Base-by-base conservation (phyloP, 2,113 vertebrate genomes). In the Tursiops truncatus region DNA sequence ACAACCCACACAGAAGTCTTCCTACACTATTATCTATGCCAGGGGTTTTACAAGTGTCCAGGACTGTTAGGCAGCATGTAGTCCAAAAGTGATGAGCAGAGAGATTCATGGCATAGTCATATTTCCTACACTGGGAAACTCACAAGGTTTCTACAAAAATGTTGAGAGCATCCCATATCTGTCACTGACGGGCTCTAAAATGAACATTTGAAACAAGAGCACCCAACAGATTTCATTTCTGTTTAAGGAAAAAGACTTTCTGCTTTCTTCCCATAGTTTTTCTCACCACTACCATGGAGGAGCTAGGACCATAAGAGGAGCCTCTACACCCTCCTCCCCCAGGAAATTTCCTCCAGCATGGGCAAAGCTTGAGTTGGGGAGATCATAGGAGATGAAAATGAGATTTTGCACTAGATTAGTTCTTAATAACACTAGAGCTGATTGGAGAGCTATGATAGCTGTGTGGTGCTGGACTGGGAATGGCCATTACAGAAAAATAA, bases 361-460 rank as follows among this genome's bases (percentile, higher is more conserved):
- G 23, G 14, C 15, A 62, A 58, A 87, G 38, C 31, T 58, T 79
- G 62, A 87, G 31, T 15, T 18, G 15, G 21, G 31, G 11, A 65
- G 18, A 20, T 73, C 8, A 91, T 2, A 73, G 76, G 41, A 28
- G 21, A 65, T n/a, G 33, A 83, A 28, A 74, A 0, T 26, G 15
- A 15, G 58, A 8, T 31, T 91, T 80, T 68, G 8, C 3, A 73
- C 8, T 76, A 74, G 25, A 70, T 99, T 98, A 28, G 56, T 25
- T 67, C 36, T 38, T 91, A 92, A 81, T 95, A 92, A 76, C 26
- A 70, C 8, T 76, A 80, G 70, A 76, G 3, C n/a, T 93, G 28
- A 74, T 5, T 68, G 8, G 31, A 94, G 36, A 85, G 17, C 18
- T 92, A 41, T 70, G 44, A 9, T 47, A 38, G 5, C 33, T 89